phyloP scores from a whole-genome alignment of 2,888 invertebrate species.

The Meganola albula region DNA sequence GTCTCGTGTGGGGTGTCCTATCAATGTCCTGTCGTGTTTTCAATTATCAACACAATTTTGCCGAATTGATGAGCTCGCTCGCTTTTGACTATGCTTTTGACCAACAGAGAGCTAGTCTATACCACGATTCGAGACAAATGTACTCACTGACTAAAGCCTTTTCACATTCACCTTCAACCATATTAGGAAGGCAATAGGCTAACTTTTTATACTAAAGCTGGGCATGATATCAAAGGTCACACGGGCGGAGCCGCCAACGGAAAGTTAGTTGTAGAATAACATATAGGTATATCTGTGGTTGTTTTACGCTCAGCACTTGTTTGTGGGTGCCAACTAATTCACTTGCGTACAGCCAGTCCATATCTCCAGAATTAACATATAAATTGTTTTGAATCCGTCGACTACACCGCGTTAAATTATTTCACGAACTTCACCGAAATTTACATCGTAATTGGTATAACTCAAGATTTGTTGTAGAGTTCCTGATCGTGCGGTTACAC shows the following conservation, averaged over 20 bases:
- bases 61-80: constrained; percentile 24
- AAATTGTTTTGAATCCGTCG: constrained; percentile 75
- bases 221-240: too few relatives aligned
- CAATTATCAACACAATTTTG: constrained; percentile 28
- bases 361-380: constrained; percentile 72
- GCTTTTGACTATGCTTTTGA: constrained; percentile 21
- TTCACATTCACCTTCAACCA: too few relatives aligned
- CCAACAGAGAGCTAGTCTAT: constrained; percentile 17
- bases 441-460: constrained; percentile 77
- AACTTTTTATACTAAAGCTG: too few relatives aligned
- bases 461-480: constrained; percentile 74
- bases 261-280: too few relatives aligned
- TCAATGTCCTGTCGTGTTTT: constrained; percentile 21
- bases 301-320: constrained; percentile 19
- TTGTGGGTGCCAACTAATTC: constrained; percentile 29
- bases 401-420: constrained; percentile 74
- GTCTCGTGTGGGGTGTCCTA: too few relatives aligned
- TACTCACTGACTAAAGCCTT: too few relatives aligned
- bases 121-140: too few relatives aligned
- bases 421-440: constrained; percentile 74
- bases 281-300: too few relatives aligned
- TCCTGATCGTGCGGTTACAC: constrained; percentile 67
- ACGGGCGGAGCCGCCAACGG: too few relatives aligned
- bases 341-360: constrained; percentile 44
- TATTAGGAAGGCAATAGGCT: too few relatives aligned